Evolutionary conservation across 2,113 vertebrate species (phyloP).

Genomic region (Dolichotis patagonum): DNA sequence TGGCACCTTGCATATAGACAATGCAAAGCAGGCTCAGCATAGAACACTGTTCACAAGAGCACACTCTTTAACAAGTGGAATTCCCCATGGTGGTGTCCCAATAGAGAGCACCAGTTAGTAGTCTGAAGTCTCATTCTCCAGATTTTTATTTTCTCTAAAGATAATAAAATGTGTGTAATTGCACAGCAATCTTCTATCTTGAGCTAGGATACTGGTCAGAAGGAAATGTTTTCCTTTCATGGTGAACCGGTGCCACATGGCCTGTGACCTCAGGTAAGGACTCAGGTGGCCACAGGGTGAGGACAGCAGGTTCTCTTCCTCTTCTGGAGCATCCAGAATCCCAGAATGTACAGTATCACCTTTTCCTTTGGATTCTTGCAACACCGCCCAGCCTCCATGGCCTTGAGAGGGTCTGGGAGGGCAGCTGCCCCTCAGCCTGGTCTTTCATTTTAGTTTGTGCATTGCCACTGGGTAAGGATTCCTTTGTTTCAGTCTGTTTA

Average conservation of each 20-base stretch:
- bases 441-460: neutral
- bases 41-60: slow-evolving; percentile 1
- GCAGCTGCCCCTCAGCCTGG: neutral
- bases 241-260: accelerated
- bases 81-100: neutral
- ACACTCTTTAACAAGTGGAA: neutral
- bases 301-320: neutral
- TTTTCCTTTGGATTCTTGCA: neutral
- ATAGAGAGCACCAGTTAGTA: slow-evolving; percentile 57
- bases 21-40: neutral
- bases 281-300: too few relatives aligned
- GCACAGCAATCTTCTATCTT: neutral
- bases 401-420: neutral
- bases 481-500: neutral
- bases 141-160: slow-evolving; percentile 7
- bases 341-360: neutral
- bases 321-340: neutral
- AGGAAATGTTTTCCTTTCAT: neutral
- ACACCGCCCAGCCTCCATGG: accelerated
- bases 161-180: neutral
- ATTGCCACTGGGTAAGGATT: neutral
- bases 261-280: neutral
- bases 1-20: neutral
- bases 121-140: neutral
- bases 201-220: neutral